Base-by-base conservation (phyloP, 2,797 vertebrate species). In the Microctenopoma lineatum region DNA sequence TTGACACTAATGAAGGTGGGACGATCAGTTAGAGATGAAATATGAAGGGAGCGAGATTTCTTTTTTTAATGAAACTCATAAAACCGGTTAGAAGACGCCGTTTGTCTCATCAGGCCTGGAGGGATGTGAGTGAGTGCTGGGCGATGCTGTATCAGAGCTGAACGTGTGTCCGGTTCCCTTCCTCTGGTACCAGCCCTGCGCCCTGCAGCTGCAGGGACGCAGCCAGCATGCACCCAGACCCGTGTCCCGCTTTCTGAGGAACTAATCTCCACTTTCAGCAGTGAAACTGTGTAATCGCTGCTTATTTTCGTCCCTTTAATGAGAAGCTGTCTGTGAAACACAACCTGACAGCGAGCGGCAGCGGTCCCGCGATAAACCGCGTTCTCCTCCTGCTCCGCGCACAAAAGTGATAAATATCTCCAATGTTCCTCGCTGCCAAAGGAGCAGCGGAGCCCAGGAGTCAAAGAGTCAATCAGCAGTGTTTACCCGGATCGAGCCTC, bases 401-500 rank as follows among this genome's bases (percentile, higher is more conserved):
- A 57, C 25, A 32, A 50, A 56, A 4, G 36, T 8, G 51, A 79
- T 73, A 21, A 18, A 54, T 41, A 66, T 81, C 61, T 57, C 34
- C 51, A 48, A 48, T 26, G 7, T n/a, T 38, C 51, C 2, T 58
- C 2, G 1, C 5, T 47, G 46, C 46, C 53, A 41, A 21, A 46
- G 9, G 16, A 58, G 66, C 21, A 4, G 36, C 1, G 4, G 21
- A 45, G 67, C 63, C 47, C 66, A 14, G 27, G 38, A 79, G 74
- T 77, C 59, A 71, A 29, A 55, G 16, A 85, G 66, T 75, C 79
- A 79, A 60, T 75, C 75, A 79, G 75, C 65, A 12, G 51, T 66
- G 77, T 82, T 77, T 71, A 77, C 27, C 54, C 26, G 63, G 59
- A 78, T 34, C 42, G 53, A 70, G 62, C 52, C 69, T 45, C 6